A percentile compares a stretch with the other conserved stretches of the same genome.
Conservation (phyloP, 2,797 vertebrate species). For the Spinibarbus caldwelli region DNA sequence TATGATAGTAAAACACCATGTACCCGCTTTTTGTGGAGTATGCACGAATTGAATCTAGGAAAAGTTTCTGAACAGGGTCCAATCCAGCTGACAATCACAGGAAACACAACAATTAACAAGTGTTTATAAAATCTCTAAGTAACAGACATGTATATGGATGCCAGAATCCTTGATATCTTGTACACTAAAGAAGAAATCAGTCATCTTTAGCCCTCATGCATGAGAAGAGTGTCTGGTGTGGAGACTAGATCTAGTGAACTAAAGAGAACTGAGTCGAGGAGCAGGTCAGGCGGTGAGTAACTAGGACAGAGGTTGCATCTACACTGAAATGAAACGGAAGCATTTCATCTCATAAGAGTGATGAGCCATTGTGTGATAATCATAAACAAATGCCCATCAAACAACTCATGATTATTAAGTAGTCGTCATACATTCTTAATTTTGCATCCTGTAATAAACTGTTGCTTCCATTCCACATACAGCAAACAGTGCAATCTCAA, state of each 20-base stretch:
- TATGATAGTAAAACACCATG: conserved; percentile 63
- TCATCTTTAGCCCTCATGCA: conserved; percentile 59
- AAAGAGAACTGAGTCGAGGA: conserved; percentile 39
- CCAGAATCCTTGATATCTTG: conserved; percentile 18
- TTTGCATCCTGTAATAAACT: neutral
- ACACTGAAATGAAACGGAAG: conserved; percentile 17
- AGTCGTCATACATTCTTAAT: neutral
- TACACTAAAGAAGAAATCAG: conserved; percentile 2
- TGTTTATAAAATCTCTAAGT: neutral
- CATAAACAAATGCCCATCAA: neutral
- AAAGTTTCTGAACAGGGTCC: conserved; percentile 94
- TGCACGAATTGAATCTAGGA: conserved; percentile 89
- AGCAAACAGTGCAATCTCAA: conserved; percentile 54
- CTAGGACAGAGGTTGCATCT: conserved; percentile 19
- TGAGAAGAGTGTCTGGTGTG: conserved; percentile 50
- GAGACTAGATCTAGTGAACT: conserved; percentile 45
- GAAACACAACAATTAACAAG: conserved; percentile 17
- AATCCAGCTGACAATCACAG: conserved; percentile 76
- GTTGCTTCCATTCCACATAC: conserved; percentile 52
- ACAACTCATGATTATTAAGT: neutral
- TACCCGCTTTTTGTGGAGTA: conserved; percentile 88
- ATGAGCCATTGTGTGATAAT: neutral
- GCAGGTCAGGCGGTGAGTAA: conserved; percentile 47
- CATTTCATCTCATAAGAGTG: conserved; percentile 17
- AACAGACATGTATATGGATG: conserved; percentile 11